Evolutionary conservation across 2,888 invertebrate genomes (phyloP).

Genomic region (Dinocampus coccinellae): DNA sequence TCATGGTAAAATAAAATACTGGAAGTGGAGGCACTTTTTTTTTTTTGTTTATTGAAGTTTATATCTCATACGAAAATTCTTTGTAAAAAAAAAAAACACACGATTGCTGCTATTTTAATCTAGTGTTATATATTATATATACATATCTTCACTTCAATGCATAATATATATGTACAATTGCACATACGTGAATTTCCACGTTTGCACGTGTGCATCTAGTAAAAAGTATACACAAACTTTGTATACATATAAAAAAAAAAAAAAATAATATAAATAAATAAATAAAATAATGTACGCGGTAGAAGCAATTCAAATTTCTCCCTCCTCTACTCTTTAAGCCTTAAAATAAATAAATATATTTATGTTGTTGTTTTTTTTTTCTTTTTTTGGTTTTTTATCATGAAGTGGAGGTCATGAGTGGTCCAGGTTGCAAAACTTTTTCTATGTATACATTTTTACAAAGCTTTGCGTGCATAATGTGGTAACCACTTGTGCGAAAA

Average conservation of each 20-base stretch:
- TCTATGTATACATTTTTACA: conserved; percentile 54
- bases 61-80: conserved; percentile 5
- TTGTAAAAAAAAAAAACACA: neutral
- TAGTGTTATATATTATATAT: neutral
- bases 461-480: conserved; percentile 55
- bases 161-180: conserved; percentile 52
- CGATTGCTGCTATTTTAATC: conserved; percentile 51
- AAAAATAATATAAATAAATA: neutral
- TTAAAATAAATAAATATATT: conserved; percentile 21
- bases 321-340: conserved; percentile 19
- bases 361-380: conserved; percentile 27
- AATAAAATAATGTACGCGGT: conserved; percentile 9
- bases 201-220: neutral
- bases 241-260: neutral
- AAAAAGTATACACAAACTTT: neutral
- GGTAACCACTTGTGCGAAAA: conserved; percentile 43
- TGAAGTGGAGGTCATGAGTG: conserved; percentile 32
- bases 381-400: conserved; percentile 28
- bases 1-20: neutral
- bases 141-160: conserved; percentile 41
- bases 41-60: too few species aligned
- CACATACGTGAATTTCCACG: conserved; percentile 27
- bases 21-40: too few species aligned
- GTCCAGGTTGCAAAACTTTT: conserved; percentile 51
- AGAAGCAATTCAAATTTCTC: conserved; percentile 55